Evolutionary conservation across 2,113 vertebrate species (phyloP).

Genomic region (Istiophorus platypterus): DNA sequence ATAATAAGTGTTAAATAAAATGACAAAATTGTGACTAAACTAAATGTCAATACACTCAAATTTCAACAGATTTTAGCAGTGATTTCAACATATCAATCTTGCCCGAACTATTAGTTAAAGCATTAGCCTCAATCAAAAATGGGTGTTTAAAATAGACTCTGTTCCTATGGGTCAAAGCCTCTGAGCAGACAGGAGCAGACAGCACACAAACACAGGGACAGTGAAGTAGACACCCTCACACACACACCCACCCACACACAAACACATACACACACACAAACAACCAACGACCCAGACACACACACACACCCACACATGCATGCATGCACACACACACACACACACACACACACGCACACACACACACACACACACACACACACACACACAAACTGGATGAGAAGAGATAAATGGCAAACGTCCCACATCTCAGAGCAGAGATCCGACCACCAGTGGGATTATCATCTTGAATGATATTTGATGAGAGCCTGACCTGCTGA

Average conservation of each 20-base stretch:
- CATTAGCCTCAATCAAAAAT: background rate
- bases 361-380: conserved; percentile 5
- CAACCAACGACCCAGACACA: too few species aligned
- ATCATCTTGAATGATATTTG: conserved; percentile 59
- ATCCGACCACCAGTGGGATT: conserved; percentile 49
- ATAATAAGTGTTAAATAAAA: too few species aligned
- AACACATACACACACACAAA: background rate
- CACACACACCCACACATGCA: background rate
- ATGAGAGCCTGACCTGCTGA: conserved; percentile 44
- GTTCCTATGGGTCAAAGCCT: conserved; percentile 12
- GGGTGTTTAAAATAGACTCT: conserved; percentile 19
- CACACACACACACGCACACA: conserved; percentile 19
- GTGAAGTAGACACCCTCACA: conserved; percentile 2
- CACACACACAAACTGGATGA: conserved; percentile 9
- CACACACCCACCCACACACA: background rate
- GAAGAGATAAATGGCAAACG: conserved; percentile 51
- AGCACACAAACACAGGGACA: conserved; percentile 9
- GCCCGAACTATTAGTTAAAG: background rate
- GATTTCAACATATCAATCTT: background rate
- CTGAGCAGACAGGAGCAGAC: background rate
- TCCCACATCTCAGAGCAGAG: conserved; percentile 19
- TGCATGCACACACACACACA: too few species aligned
- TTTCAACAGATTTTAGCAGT: background rate
- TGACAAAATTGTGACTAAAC: background rate
- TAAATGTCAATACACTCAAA: background rate